These are phyloP conservation scores for Tanytarsus gracilentus DNA, from an alignment of 2,888 invertebrate species.

Conservation along the genomic window DNA sequence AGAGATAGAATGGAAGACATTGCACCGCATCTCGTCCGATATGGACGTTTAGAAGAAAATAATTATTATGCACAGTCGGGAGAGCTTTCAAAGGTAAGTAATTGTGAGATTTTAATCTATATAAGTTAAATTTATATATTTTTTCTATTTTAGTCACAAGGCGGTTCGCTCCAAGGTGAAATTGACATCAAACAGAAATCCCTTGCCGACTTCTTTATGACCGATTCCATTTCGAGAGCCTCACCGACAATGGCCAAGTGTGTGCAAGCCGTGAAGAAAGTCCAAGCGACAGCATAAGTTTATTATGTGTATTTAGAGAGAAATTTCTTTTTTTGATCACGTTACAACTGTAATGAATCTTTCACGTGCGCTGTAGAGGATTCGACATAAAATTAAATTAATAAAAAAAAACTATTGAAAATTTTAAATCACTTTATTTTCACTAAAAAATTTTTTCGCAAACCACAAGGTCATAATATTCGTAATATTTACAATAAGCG, in stretches of 20 bases:
- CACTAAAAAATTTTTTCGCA: constrained; percentile 32
- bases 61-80: constrained; percentile 74
- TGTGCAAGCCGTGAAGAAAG: constrained; percentile 76
- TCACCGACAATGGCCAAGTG: constrained; percentile 99
- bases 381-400: constrained; percentile 2
- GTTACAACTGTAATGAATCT: neutral
- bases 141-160: constrained; percentile 41
- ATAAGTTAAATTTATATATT: constrained; percentile 6
- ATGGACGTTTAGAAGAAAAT: constrained; percentile 74
- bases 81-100: constrained; percentile 56
- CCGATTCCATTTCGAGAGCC: constrained; percentile 89
- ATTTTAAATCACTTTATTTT: neutral
- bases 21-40: constrained; percentile 79
- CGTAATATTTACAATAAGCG: too few relatives aligned
- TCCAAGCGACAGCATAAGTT: constrained; percentile 31
- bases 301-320: constrained; percentile 19
- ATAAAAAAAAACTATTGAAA: neutral
- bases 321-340: neutral
- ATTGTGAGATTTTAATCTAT: neutral
- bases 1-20: constrained; percentile 72
- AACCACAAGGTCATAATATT: neutral
- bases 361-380: neutral
- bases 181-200: constrained; percentile 65
- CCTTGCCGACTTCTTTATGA: constrained; percentile 87
- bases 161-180: constrained; percentile 47